Conservation (phyloP, 1,140 invertebrate genomes). For the Cephus cinctus region DNA sequence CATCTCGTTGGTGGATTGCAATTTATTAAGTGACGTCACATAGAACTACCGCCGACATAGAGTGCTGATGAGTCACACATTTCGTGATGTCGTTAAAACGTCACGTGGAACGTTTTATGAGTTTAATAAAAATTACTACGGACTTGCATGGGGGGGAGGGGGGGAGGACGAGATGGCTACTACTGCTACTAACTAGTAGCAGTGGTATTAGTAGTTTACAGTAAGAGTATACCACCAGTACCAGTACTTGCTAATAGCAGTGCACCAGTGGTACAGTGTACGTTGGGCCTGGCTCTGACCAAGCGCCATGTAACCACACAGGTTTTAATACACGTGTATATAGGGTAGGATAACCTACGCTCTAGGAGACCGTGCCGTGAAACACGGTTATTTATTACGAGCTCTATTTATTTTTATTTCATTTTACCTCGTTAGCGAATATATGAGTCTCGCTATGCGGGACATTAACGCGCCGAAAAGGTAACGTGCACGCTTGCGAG, state of each 20-base stretch:
- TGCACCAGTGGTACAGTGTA: no score
- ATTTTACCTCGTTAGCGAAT: slow-evolving; percentile 31
- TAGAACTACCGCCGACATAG: no score
- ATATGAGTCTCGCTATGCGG: slow-evolving; percentile 4
- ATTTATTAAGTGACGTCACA: not conserved
- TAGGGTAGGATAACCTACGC: no score
- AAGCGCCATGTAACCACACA: no score
- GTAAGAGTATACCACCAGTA: no score
- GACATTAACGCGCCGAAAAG: not conserved
- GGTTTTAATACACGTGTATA: no score
- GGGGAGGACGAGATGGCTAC: no score
- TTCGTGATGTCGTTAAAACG: slow-evolving; percentile 26
- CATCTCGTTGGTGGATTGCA: not conserved
- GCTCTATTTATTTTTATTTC: slow-evolving; percentile 30
- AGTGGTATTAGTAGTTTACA: no score
- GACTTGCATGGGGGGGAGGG: not conserved
- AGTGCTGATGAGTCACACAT: slow-evolving; percentile 13
- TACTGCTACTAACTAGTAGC: no score
- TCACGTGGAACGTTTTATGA: slow-evolving; percentile 24
- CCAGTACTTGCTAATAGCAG: no score
- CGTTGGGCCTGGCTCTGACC: no score
- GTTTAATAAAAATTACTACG: slow-evolving; percentile 37
- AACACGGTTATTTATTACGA: slow-evolving; percentile 35
- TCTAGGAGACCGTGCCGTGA: no score
- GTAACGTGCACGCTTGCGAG: not conserved